These are phyloP conservation scores for Galbula dea DNA, from an alignment of 2,113 vertebrate genomes.

Conservation along the genomic window DNA sequence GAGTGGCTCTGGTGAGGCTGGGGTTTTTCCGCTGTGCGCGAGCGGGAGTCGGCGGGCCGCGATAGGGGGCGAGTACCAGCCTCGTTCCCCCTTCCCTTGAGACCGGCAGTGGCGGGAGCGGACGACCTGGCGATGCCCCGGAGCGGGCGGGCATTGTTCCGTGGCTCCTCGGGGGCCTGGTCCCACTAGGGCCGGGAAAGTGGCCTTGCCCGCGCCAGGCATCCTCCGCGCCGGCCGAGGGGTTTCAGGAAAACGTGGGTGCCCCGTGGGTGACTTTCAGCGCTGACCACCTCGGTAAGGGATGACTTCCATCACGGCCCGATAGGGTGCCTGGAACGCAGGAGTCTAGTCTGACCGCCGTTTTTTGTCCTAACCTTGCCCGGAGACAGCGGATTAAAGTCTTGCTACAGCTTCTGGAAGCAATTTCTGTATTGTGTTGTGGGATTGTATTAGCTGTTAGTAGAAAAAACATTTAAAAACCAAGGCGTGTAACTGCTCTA, in stretches of 20 bases:
- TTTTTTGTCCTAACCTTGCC: neutral
- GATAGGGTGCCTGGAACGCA: neutral
- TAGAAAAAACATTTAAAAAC: neutral
- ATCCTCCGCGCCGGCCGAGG: neutral
- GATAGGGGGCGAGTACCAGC: neutral
- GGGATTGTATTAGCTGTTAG: neutral
- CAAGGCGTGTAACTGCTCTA: rapidly evolving
- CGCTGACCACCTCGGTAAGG: neutral
- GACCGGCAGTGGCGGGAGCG: neutral
- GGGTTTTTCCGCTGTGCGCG: neutral
- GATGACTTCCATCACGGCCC: neutral
- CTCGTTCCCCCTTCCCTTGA: neutral
- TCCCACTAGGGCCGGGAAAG: neutral
- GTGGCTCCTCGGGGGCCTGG: neutral
- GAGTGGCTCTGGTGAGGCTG: neutral
- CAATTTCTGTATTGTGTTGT: neutral
- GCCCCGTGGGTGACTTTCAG: neutral
- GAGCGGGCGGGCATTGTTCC: neutral
- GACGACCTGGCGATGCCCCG: neutral
- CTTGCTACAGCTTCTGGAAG: neutral
- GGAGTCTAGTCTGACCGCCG: neutral
- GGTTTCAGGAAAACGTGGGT: neutral
- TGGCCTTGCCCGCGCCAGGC: neutral
- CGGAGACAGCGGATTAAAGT: neutral
- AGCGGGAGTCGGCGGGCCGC: neutral